Conservation (phyloP, 1,140 invertebrate genomes). For the Bombus balteatus region DNA sequence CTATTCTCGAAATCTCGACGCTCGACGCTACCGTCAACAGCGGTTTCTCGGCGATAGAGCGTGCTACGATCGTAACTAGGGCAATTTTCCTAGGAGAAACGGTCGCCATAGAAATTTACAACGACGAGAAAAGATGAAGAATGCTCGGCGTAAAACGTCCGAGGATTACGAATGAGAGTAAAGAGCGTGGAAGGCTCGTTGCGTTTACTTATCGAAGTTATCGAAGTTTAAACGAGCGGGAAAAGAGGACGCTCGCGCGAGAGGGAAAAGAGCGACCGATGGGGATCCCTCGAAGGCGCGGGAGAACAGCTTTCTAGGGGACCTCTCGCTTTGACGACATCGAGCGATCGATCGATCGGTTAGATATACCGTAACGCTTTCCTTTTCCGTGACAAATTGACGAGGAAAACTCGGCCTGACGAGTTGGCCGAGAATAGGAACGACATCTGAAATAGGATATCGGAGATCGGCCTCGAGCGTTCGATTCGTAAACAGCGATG, state of each 20-base stretch:
- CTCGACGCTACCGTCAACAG: not conserved
- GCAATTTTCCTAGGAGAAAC: not conserved
- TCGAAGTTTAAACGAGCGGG: conserved; percentile 11
- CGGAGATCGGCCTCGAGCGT: not conserved
- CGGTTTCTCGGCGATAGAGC: not conserved
- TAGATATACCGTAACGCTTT: conserved; percentile 45
- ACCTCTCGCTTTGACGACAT: not conserved
- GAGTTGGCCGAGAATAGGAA: conserved; percentile 27
- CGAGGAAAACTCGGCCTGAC: conserved; percentile 32
- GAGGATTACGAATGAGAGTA: not conserved
- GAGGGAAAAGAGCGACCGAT: not conserved
- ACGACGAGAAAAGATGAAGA: not conserved
- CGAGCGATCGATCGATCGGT: conserved; percentile 28
- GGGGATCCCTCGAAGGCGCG: not conserved
- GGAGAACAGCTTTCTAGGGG: conserved; percentile 4
- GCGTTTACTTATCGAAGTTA: not conserved
- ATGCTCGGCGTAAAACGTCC: not conserved
- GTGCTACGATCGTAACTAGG: too few species aligned
- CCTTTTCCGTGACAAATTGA: conserved; percentile 51
- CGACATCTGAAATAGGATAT: conserved; percentile 35
- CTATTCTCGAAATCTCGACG: not conserved
- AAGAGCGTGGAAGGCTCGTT: not conserved
- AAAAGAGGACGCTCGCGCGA: not conserved
- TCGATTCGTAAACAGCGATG: conserved; percentile 31
- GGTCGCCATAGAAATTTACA: not conserved